These are phyloP conservation scores for Philopedon plagiatum DNA, from an alignment of 2,888 invertebrate genomes.

Conservation along the genomic window DNA sequence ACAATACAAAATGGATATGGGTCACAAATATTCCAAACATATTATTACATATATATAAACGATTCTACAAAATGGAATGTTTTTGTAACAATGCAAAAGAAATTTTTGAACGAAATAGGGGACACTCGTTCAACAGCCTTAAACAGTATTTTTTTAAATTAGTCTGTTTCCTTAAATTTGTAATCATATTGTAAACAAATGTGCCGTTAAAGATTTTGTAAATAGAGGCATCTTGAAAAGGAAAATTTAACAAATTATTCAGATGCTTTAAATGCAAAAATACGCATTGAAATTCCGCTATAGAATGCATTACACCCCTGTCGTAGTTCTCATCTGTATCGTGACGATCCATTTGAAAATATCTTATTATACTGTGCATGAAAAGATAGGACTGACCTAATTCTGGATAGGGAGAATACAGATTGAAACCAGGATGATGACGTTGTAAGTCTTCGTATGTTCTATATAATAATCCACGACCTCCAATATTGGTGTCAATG, in stretches of 20 bases:
- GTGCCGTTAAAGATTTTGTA: conserved; percentile 81
- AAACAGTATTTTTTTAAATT: not conserved
- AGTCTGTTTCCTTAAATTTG: conserved; percentile 55
- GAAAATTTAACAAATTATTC: conserved; percentile 76
- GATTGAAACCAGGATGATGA: conserved; percentile 72
- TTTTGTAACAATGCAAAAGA: no score
- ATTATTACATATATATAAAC: no score
- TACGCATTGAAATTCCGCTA: conserved; percentile 78
- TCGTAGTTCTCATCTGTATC: conserved; percentile 73
- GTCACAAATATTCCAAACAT: no score
- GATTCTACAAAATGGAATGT: no score
- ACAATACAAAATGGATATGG: no score
- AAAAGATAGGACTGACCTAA: no score
- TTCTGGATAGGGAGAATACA: no score
- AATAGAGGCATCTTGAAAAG: conserved; percentile 73
- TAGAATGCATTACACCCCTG: conserved; percentile 73
- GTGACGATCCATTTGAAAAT: conserved; percentile 74
- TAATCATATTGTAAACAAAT: conserved; percentile 81
- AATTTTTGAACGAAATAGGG: no score
- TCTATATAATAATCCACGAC: conserved; percentile 72
- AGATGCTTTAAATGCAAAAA: conserved; percentile 74
- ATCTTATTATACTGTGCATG: conserved; percentile 72
- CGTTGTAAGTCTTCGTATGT: conserved; percentile 56
- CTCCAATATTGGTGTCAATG: conserved; percentile 72
- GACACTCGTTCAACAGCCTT: no score